Percentiles rank a stretch among this genome's conserved stretches.
Conservation (phyloP, 2,888 invertebrate species). For the Athalia cordata region DNA sequence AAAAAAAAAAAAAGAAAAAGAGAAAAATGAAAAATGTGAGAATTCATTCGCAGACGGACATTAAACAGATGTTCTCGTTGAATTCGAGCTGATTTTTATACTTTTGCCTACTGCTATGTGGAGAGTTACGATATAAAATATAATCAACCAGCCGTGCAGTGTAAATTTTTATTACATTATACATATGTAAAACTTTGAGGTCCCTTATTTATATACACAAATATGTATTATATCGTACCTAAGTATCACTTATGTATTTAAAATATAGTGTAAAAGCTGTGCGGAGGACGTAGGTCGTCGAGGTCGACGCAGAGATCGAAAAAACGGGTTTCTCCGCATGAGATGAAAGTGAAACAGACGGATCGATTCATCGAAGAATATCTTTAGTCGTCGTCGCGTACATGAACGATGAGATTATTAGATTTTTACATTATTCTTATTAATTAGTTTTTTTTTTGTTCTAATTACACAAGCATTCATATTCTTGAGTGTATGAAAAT, state of each 20-base stretch:
- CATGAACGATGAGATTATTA: neutral
- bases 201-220: neutral
- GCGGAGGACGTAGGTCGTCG: conserved; percentile 17
- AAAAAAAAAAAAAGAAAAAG: neutral
- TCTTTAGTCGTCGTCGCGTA: too few relatives aligned
- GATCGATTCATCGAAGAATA: conserved; percentile 28
- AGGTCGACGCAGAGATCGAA: conserved; percentile 25
- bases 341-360: conserved; percentile 39
- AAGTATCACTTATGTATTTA: neutral
- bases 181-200: neutral
- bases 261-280: neutral
- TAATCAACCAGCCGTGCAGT: neutral
- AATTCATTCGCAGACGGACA: neutral
- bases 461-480: too few relatives aligned
- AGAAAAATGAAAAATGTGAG: neutral
- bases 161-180: neutral
- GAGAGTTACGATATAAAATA: neutral
- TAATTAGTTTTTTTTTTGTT: neutral
- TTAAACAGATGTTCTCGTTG: neutral
- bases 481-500: neutral
- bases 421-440: neutral
- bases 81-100: neutral
- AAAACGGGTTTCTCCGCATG: conserved; percentile 21
- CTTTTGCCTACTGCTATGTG: neutral
- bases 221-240: neutral